Evolutionary conservation across 2,888 invertebrate species (phyloP).

Genomic region (Parasteatoda lunata): DNA sequence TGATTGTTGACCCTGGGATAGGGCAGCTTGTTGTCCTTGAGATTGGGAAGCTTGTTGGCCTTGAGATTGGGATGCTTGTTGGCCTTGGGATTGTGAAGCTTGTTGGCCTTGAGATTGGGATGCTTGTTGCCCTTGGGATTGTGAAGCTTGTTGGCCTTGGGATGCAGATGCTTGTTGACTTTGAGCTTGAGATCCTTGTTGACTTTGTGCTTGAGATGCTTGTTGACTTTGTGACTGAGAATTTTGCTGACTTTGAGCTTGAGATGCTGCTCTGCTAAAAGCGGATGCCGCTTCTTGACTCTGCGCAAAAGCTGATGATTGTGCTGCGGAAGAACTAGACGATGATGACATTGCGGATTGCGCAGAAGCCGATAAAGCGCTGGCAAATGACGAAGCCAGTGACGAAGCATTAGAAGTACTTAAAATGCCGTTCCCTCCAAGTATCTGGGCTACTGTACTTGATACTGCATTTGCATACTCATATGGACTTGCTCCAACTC

Average conservation of each 20-base stretch:
- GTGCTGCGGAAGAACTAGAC: not conserved
- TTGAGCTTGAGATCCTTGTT: not conserved
- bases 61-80: not conserved
- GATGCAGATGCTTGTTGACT: not conserved
- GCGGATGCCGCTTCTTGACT: slow-evolving; percentile 7
- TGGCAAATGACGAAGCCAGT: slow-evolving; percentile 16
- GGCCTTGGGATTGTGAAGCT: not conserved
- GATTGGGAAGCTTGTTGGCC: not conserved
- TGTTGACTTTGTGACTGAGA: not conserved
- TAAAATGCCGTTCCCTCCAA: not conserved
- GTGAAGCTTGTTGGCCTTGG: not conserved
- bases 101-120: not conserved
- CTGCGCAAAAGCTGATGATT: slow-evolving; percentile 4
- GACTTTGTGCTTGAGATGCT: not conserved
- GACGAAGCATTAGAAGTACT: slow-evolving; percentile 6
- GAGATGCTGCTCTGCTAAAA: slow-evolving; percentile 5
- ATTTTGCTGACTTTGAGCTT: not conserved
- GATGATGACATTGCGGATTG: not conserved
- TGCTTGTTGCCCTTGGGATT: not conserved
- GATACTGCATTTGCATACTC: slow-evolving; percentile 17
- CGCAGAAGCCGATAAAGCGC: not conserved
- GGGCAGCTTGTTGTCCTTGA: too few relatives aligned
- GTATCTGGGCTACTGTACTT: slow-evolving; percentile 3
- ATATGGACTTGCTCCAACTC: slow-evolving; percentile 4
- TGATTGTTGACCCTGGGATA: not conserved